Evolutionary conservation across 2,888 invertebrate genomes (phyloP).

Genomic region (Drosophila emarginata): DNA sequence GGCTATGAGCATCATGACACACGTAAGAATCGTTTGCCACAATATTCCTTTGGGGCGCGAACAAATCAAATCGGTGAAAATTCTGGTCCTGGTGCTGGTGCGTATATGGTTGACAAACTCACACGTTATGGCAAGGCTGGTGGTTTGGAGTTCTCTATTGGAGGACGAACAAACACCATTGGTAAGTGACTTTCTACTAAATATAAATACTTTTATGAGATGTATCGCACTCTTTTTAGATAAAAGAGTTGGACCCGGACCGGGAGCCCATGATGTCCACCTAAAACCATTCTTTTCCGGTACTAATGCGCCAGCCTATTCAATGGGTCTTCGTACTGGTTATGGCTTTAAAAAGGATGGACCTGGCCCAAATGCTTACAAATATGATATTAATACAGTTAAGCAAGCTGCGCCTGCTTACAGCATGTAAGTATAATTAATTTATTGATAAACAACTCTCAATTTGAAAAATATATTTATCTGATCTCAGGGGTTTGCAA

Average conservation of each 20-base stretch:
- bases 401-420: slow-evolving; percentile 71
- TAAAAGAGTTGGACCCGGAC: slow-evolving; percentile 76
- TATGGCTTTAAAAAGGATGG: slow-evolving; percentile 53
- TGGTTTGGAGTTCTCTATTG: slow-evolving; percentile 83
- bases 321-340: slow-evolving; percentile 82
- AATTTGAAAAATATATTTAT: neutral
- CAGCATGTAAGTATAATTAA: slow-evolving; percentile 72
- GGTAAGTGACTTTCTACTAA: slow-evolving; percentile 45
- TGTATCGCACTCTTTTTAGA: slow-evolving; percentile 50
- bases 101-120: slow-evolving; percentile 70
- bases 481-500: slow-evolving; percentile 67
- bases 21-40: slow-evolving; percentile 83
- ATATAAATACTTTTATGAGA: too few relatives aligned
- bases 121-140: slow-evolving; percentile 74
- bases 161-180: slow-evolving; percentile 72
- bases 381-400: slow-evolving; percentile 56
- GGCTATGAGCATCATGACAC: slow-evolving; percentile 85
- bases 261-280: slow-evolving; percentile 76
- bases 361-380: slow-evolving; percentile 80
- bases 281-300: slow-evolving; percentile 68
- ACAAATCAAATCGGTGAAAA: slow-evolving; percentile 34
- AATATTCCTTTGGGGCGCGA: slow-evolving; percentile 78
- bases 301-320: slow-evolving; percentile 83
- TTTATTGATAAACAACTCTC: too few relatives aligned
- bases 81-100: slow-evolving; percentile 79